Evolutionary conservation across 1,140 invertebrate species (phyloP).

Genomic region (Conus betulinus): DNA sequence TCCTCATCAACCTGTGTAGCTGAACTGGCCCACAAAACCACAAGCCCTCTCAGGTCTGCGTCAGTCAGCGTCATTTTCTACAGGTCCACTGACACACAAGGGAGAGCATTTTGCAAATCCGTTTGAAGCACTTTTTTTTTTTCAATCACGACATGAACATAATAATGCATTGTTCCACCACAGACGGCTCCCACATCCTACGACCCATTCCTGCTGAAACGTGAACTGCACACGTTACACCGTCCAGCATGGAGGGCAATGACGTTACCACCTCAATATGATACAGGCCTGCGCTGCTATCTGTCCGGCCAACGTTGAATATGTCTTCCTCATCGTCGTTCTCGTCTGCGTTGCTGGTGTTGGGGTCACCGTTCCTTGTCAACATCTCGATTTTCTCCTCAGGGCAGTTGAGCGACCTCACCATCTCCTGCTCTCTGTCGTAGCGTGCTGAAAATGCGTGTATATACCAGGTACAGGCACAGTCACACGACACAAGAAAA

Average conservation of each 20-base stretch:
- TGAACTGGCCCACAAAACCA: too few species aligned
- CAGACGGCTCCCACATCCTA: neutral
- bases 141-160: neutral
- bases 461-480: neutral
- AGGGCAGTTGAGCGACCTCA: neutral
- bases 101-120: neutral
- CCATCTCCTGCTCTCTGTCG: slow-evolving; percentile 24
- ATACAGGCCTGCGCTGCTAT: slow-evolving; percentile 30
- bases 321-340: slow-evolving; percentile 60
- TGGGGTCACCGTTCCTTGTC: slow-evolving; percentile 48
- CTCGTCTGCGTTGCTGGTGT: slow-evolving; percentile 51
- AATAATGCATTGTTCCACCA: neutral
- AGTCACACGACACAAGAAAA: neutral
- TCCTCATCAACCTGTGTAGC: neutral
- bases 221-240: neutral
- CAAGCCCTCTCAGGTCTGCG: too few species aligned
- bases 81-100: too few species aligned
- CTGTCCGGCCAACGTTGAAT: slow-evolving; percentile 61
- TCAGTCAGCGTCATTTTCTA: too few species aligned
- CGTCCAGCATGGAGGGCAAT: neutral
- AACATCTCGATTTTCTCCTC: slow-evolving; percentile 62
- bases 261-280: neutral
- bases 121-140: neutral
- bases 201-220: neutral
- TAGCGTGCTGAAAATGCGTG: neutral